Conservation (phyloP, 2,113 vertebrate genomes). For the Lophochroa leadbeateri region DNA sequence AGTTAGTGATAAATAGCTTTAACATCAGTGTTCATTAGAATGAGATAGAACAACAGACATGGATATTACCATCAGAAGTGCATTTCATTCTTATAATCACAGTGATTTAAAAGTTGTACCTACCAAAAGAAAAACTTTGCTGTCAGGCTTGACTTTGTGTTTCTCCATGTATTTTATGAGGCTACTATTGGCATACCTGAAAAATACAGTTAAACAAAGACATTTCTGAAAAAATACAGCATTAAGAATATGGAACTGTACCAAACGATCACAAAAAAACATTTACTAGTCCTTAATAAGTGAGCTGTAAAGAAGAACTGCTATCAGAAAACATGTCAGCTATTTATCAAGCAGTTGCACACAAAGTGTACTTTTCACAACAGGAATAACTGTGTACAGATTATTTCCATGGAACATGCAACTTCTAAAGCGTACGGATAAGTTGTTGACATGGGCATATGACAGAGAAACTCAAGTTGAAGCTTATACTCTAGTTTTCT, state of each 20-base stretch:
- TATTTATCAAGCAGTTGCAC: neutral
- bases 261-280: neutral
- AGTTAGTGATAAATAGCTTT: neutral
- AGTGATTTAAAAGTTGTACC: conserved; percentile 42
- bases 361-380: neutral
- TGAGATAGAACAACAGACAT: neutral
- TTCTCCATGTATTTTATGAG: conserved; percentile 99
- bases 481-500: neutral
- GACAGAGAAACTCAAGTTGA: neutral
- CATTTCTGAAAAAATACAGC: neutral
- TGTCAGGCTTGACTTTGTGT: conserved; percentile 99
- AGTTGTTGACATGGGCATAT: neutral
- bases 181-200: conserved; percentile 97
- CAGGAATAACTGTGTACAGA: neutral
- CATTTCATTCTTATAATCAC: neutral
- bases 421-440: neutral
- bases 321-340: neutral
- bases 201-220: conserved; percentile 40
- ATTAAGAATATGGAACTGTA: neutral
- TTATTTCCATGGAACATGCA: neutral
- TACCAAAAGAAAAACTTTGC: conserved; percentile 98
- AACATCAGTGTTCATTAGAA: neutral
- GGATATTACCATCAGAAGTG: neutral
- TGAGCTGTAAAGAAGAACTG: neutral
- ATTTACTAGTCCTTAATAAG: neutral